Conservation (phyloP, 2,888 invertebrate species). For the Elegia similella region DNA sequence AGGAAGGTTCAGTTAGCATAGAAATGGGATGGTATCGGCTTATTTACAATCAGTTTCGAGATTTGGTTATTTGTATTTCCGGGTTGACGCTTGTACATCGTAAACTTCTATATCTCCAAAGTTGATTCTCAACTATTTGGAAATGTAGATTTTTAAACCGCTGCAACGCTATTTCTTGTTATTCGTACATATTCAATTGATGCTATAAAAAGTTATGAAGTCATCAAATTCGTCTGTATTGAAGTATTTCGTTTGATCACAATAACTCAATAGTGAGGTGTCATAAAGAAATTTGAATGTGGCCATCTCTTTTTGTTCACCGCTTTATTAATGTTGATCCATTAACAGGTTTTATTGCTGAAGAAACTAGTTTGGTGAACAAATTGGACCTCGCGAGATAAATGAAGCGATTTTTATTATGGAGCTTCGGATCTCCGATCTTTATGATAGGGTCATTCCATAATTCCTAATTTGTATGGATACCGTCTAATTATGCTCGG, state of each 20-base stretch:
- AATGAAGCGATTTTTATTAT: conserved; percentile 58
- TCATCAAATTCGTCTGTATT: conserved; percentile 39
- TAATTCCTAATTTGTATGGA: conserved; percentile 43
- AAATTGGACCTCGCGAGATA: conserved; percentile 60
- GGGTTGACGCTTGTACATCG: conserved; percentile 14
- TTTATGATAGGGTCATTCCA: conserved; percentile 54
- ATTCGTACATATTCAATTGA: conserved; percentile 18
- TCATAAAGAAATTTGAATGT: conserved; percentile 59
- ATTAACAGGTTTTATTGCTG: conserved; percentile 68
- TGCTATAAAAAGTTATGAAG: conserved; percentile 42
- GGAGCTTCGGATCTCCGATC: conserved; percentile 40
- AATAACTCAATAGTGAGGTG: conserved; percentile 43
- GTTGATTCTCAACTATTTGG: background rate
- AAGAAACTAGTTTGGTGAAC: conserved; percentile 57
- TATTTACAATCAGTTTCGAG: conserved; percentile 28
- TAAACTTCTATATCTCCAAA: background rate
- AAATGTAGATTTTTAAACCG: conserved; percentile 3
- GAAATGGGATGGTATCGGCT: conserved; percentile 30
- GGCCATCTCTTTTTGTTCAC: conserved; percentile 52
- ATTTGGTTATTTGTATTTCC: conserved; percentile 31
- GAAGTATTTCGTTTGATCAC: conserved; percentile 43
- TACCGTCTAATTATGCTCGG: conserved; percentile 40
- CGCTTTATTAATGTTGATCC: conserved; percentile 67
- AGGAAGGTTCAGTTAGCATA: conserved; percentile 33
- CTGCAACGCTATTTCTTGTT: conserved; percentile 2